A percentile compares a stretch with the other conserved stretches of the same genome.
Conservation (phyloP, 2,113 vertebrate species). For the Pteruthius melanotis region DNA sequence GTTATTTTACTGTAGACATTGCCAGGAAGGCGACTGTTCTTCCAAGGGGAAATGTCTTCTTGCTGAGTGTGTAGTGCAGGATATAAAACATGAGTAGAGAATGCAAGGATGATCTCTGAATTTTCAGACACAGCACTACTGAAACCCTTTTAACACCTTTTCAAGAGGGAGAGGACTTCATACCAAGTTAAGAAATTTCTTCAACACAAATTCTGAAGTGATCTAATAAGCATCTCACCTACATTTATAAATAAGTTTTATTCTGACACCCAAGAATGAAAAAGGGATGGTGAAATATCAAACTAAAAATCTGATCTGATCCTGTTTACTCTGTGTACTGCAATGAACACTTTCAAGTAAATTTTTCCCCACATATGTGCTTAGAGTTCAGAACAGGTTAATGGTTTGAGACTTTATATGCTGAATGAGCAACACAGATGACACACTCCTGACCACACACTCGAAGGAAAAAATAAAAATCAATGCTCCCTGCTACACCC, state of each 20-base stretch:
- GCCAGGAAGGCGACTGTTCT: slow-evolving; percentile 30
- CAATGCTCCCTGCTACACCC: not conserved
- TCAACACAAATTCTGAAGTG: not conserved
- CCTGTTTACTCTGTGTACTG: not conserved
- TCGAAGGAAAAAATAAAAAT: not conserved
- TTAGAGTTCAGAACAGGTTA: not conserved
- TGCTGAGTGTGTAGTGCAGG: not conserved
- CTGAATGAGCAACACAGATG: not conserved
- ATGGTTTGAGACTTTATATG: not conserved
- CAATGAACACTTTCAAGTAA: not conserved
- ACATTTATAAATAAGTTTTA: not conserved
- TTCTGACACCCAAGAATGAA: not conserved
- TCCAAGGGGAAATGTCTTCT: slow-evolving; percentile 18
- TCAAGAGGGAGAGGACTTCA: not conserved
- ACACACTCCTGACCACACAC: not conserved
- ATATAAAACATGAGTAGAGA: not conserved
- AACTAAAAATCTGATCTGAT: not conserved
- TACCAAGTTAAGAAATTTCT: not conserved
- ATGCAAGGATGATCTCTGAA: not conserved
- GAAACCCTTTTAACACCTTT: not conserved
- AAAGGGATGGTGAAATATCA: not conserved
- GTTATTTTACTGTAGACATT: slow-evolving; percentile 52
- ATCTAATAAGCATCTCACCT: not conserved
- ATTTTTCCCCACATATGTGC: not conserved
- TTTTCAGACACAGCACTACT: not conserved